These are phyloP conservation scores for Acronicta aceris DNA, from an alignment of 2,888 invertebrate genomes.

Conservation along the genomic window DNA sequence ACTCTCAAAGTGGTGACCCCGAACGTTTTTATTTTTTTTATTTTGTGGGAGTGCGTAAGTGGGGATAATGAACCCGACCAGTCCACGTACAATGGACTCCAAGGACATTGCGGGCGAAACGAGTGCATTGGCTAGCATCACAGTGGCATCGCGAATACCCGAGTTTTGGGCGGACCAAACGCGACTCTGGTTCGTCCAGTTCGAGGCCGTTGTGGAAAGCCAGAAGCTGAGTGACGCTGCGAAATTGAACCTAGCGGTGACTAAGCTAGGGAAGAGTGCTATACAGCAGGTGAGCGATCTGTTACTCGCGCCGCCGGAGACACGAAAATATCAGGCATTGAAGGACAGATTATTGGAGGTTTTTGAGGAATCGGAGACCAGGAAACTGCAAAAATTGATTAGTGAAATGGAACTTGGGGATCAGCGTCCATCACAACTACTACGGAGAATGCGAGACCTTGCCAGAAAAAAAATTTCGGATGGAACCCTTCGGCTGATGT, in stretches of 20 bases:
- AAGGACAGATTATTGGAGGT: background rate
- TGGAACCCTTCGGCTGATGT: background rate
- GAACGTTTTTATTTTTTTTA: no score
- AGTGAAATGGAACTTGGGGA: background rate
- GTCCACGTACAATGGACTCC: no score
- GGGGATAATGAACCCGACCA: no score
- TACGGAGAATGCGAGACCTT: background rate
- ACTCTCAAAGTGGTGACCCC: no score
- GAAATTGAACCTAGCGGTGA: background rate
- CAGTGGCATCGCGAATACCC: background rate
- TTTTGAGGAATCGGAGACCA: background rate
- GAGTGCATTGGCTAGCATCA: background rate
- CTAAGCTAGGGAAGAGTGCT: background rate
- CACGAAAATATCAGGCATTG: background rate
- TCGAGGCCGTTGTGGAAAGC: background rate
- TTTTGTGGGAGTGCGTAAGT: no score
- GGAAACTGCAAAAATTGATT: background rate
- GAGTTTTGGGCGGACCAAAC: background rate
- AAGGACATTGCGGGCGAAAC: background rate
- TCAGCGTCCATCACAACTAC: slow-evolving; percentile 1
- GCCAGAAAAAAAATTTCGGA: background rate
- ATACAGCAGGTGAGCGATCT: background rate
- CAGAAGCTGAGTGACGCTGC: background rate
- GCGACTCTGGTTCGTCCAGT: slow-evolving; percentile 1
- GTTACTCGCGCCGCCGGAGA: background rate